Evolutionary conservation across 2,888 invertebrate species (phyloP).

Genomic region (Hartigia nigra): DNA sequence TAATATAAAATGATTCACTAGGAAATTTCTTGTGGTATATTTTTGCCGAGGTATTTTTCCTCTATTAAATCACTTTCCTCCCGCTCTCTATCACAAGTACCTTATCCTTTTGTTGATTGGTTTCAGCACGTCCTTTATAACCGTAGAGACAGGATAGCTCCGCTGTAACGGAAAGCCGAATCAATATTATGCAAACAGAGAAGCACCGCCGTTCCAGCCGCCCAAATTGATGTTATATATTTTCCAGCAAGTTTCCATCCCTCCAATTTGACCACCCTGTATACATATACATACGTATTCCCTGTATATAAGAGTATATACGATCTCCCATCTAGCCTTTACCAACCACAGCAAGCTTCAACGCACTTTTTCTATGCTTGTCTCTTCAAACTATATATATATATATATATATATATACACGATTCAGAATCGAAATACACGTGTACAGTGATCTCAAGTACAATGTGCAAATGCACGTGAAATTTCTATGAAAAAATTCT

Average conservation of each 20-base stretch:
- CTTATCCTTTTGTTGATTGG: not conserved
- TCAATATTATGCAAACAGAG: constrained; percentile 25
- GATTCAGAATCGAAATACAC: not conserved
- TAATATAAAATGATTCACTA: not conserved
- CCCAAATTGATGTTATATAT: not conserved
- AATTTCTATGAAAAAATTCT: not conserved
- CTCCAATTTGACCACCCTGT: not conserved
- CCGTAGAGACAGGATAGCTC: not conserved
- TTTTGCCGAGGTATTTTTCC: not conserved
- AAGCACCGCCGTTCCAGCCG: not conserved
- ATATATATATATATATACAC: not conserved
- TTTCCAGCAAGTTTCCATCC: not conserved
- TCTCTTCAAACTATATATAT: not conserved
- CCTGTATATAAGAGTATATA: not conserved
- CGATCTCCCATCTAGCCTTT: not conserved
- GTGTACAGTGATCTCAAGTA: not conserved
- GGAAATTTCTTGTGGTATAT: not conserved
- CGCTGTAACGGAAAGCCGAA: constrained; percentile 9
- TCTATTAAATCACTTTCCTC: not conserved
- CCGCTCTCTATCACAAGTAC: not conserved
- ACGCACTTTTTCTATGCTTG: not conserved
- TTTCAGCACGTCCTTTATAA: not conserved
- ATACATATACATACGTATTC: not conserved
- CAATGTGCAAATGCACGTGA: not conserved
- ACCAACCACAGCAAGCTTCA: not conserved